These are phyloP conservation scores for Trichonephila inaurata DNA, from an alignment of 1,140 invertebrate species.

Conservation along the genomic window DNA sequence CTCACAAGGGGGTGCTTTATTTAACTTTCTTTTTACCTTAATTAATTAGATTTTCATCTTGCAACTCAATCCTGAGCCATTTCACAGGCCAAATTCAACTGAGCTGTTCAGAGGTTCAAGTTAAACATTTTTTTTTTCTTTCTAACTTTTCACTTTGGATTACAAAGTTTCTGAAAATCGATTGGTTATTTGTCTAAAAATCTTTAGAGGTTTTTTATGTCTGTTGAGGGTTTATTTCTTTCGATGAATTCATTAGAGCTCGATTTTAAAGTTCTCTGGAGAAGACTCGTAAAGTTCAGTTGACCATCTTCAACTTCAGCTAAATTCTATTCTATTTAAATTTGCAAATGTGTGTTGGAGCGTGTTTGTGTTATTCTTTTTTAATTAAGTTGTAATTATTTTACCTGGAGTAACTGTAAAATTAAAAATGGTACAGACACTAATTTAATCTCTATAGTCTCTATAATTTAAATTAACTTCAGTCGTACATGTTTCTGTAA, in stretches of 20 bases:
- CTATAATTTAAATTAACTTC: too few relatives aligned
- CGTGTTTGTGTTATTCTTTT: too few relatives aligned
- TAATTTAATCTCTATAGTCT: too few relatives aligned
- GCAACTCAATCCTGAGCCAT: slow-evolving; percentile 9
- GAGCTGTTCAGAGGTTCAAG: background rate
- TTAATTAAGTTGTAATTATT: too few relatives aligned
- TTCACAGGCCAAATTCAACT: background rate
- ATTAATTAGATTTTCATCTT: slow-evolving; percentile 75
- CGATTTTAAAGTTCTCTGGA: slow-evolving; percentile 6
- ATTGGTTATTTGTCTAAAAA: background rate
- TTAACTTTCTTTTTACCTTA: slow-evolving; percentile 76
- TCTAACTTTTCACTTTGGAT: background rate
- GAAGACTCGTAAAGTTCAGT: too few relatives aligned
- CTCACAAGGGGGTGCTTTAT: slow-evolving; percentile 59
- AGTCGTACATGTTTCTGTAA: too few relatives aligned
- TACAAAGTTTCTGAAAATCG: slow-evolving; percentile 9
- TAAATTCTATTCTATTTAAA: too few relatives aligned
- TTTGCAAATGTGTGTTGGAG: too few relatives aligned
- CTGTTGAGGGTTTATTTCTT: background rate
- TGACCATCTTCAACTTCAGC: too few relatives aligned
- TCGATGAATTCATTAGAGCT: background rate
- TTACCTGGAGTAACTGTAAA: too few relatives aligned
- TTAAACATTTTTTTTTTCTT: background rate
- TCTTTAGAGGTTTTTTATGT: background rate
- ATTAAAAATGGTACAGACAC: too few relatives aligned